A percentile compares a stretch with the other conserved stretches of the same genome.
These are phyloP conservation scores for Aphelinus certus DNA, from an alignment of 1,140 invertebrate genomes.

Conservation along the genomic window DNA sequence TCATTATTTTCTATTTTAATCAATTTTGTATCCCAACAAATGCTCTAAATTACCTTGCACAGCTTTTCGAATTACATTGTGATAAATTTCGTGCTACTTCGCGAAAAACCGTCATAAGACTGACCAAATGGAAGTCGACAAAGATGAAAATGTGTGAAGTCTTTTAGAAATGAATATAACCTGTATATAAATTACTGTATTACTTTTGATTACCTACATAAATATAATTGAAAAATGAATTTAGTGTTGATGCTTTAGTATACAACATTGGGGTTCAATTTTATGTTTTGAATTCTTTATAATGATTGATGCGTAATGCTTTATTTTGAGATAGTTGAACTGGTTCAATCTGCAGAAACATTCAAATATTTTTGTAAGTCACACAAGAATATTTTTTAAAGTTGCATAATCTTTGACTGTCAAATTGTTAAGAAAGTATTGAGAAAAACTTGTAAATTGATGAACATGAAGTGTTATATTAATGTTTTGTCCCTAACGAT, in stretches of 20 bases:
- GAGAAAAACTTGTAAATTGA: slow-evolving; percentile 33
- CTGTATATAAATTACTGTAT: slow-evolving; percentile 20
- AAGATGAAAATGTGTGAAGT: slow-evolving; percentile 32
- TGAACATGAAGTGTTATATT: slow-evolving; percentile 25
- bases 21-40: slow-evolving; percentile 36
- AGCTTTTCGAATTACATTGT: slow-evolving; percentile 41
- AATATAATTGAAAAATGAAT: neutral
- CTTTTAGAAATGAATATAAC: slow-evolving; percentile 32
- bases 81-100: slow-evolving; percentile 40
- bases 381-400: slow-evolving; percentile 9
- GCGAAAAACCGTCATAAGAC: slow-evolving; percentile 39
- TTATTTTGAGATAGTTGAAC: neutral
- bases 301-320: slow-evolving; percentile 1
- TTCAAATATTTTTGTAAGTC: slow-evolving; percentile 10
- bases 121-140: slow-evolving; percentile 36
- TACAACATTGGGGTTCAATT: slow-evolving; percentile 1
- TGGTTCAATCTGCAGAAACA: neutral
- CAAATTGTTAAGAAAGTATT: slow-evolving; percentile 17
- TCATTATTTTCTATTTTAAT: slow-evolving; percentile 29
- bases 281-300: slow-evolving; percentile 1
- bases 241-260: slow-evolving; percentile 17
- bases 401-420: slow-evolving; percentile 9
- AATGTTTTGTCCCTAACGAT: slow-evolving; percentile 31
- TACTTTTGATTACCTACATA: slow-evolving; percentile 11
- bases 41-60: slow-evolving; percentile 12